Evolutionary conservation across 1,140 invertebrate genomes (phyloP), one percentile per base, ranked within the genome.

Genomic region (Cyclargus thomasi): DNA sequence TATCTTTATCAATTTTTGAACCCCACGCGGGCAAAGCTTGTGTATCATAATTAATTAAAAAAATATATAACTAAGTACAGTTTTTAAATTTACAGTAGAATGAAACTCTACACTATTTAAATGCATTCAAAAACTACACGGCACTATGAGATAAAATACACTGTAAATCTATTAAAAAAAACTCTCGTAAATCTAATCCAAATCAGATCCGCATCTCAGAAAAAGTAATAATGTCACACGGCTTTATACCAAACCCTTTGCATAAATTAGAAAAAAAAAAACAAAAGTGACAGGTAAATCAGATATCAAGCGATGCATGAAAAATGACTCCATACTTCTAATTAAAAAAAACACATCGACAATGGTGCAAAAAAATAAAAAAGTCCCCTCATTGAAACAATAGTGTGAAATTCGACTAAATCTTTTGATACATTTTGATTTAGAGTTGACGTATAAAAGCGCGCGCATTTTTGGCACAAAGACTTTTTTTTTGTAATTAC

Each of bases 241-340:
- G 53, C 64, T n/a, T 29, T 70, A 68, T 70, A 64, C 53, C 67
- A 35, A 68, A 47, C 73, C 70, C 68, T 70, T 70, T 70, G 47
- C 65, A 71, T 55, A 64, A 71, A 65, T 62, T 20, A 70, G 65
- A 74, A 80, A 81, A 82, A 29, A n/a, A 79, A 79, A 85, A 76
- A 74, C 70, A 75, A 82, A 78, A 72, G 81, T 80, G 81, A 66
- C 80, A 82, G 83, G 83, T 87, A 88, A 90, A 90, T 90, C 87
- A 87, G 83, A 87, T 84, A 85, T 73, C 77, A 79, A 80, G 81
- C 83, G 87, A 90, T 88, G 87, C 87, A 90, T 90, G 87, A 90
- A 90, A 90, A 90, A 90, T 90, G 83, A 90, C 85, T 86, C 83
- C 73, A 74, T 76, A 65, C 67, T 70, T 78, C 77, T 86, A 87